These are phyloP conservation scores for Pogonomyrmex barbatus DNA, from an alignment of 1,140 invertebrate species.

Conservation along the genomic window DNA sequence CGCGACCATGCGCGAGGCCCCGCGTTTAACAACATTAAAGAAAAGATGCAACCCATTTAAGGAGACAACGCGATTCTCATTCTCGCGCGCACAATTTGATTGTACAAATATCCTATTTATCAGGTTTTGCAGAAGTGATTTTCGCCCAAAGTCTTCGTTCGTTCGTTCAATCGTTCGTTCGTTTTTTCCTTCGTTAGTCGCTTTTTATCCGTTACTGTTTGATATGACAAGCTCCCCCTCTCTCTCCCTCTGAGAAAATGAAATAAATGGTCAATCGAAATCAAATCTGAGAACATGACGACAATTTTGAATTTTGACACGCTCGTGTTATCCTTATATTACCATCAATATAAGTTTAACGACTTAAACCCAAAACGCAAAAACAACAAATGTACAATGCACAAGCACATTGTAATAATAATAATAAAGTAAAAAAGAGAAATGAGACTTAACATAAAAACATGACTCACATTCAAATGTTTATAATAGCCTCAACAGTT, in stretches of 20 bases:
- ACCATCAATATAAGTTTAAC: slow-evolving; percentile 82
- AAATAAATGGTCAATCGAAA: slow-evolving; percentile 82
- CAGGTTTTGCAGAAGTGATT: slow-evolving; percentile 73
- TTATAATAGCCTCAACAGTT: slow-evolving; percentile 85
- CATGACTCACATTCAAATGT: slow-evolving; percentile 80
- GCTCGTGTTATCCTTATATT: slow-evolving; percentile 83
- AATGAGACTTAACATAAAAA: slow-evolving; percentile 81
- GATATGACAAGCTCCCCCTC: slow-evolving; percentile 83
- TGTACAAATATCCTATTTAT: slow-evolving; percentile 67
- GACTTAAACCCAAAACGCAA: slow-evolving; percentile 73
- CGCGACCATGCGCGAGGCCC: slow-evolving; percentile 8
- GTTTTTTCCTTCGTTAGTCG: slow-evolving; percentile 37
- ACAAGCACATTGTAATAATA: slow-evolving; percentile 71
- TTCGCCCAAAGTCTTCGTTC: slow-evolving; percentile 73
- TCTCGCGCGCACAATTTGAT: slow-evolving; percentile 61
- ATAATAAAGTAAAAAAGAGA: slow-evolving; percentile 57
- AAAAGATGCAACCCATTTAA: slow-evolving; percentile 72
- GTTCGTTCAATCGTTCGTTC: slow-evolving; percentile 76
- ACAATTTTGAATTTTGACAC: slow-evolving; percentile 86
- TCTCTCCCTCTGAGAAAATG: slow-evolving; percentile 77
- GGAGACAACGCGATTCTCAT: neutral
- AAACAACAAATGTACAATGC: slow-evolving; percentile 76
- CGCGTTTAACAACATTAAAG: slow-evolving; percentile 64
- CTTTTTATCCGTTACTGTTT: slow-evolving; percentile 26
- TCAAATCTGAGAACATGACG: slow-evolving; percentile 80